Evolutionary conservation across 1,140 invertebrate species (phyloP).

Genomic region (Mesaphorura yosii): DNA sequence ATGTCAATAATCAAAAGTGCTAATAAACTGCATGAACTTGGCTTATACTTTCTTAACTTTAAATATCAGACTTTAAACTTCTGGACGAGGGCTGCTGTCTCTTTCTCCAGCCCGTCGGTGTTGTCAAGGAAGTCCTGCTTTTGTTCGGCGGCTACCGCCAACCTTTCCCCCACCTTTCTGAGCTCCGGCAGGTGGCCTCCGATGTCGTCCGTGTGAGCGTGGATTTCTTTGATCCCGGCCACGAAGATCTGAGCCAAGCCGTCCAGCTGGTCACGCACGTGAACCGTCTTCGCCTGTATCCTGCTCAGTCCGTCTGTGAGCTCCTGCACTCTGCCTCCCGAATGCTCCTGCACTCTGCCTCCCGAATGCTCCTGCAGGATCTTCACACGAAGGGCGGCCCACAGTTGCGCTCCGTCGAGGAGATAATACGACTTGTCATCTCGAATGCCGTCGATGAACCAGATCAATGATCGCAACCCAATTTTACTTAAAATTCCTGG

Average conservation of each 20-base stretch:
- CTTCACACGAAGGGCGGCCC: not conserved
- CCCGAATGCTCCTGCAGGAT: not conserved
- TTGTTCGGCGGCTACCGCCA: not conserved
- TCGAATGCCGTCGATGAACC: not conserved
- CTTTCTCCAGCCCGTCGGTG: not conserved
- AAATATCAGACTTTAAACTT: too few relatives aligned
- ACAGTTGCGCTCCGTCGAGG: not conserved
- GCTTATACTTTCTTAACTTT: too few relatives aligned
- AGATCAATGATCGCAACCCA: not conserved
- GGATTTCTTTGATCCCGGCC: not conserved
- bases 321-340: not conserved
- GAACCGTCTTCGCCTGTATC: not conserved
- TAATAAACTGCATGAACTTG: too few relatives aligned
- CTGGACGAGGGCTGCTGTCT: not conserved
- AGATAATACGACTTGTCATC: conserved; percentile 4
- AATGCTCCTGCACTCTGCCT: not conserved
- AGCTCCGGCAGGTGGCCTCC: not conserved
- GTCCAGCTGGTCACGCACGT: not conserved
- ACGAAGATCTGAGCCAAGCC: not conserved
- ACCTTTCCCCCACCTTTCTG: not conserved
- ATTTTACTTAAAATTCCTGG: not conserved
- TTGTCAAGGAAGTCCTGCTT: not conserved
- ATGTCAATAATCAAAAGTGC: too few relatives aligned
- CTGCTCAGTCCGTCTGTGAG: not conserved
- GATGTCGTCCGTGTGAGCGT: not conserved